Conservation (phyloP, 2,797 vertebrate genomes). For the Diglossa cyanea region DNA sequence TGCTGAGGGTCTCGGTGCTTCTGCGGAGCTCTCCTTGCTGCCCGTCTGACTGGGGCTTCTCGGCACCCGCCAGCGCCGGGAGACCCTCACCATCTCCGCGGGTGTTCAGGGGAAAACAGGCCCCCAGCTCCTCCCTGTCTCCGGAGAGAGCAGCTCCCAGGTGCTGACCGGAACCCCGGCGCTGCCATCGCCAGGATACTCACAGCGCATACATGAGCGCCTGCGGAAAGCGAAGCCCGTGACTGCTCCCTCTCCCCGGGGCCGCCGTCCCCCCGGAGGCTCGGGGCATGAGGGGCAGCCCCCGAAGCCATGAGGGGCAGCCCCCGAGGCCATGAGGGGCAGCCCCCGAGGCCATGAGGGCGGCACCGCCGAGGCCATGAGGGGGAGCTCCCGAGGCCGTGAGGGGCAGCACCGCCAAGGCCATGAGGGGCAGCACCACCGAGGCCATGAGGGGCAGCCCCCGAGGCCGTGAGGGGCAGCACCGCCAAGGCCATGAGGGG, state of each 20-base stretch:
- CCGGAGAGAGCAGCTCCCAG: not conserved
- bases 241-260: too few species aligned
- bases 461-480: not conserved
- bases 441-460: too few species aligned
- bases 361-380: too few species aligned
- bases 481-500: too few species aligned
- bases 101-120: not conserved
- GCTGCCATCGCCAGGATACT: not conserved
- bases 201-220: fast-evolving
- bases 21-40: not conserved
- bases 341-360: too few species aligned
- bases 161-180: not conserved
- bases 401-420: too few species aligned
- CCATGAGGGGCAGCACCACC: not conserved
- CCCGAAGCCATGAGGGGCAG: not conserved
- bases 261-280: too few species aligned
- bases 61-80: not conserved
- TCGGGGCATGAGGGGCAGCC: not conserved
- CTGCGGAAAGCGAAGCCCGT: fast-evolving
- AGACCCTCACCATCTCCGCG: not conserved
- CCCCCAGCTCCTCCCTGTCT: not conserved
- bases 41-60: not conserved
- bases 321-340: too few species aligned
- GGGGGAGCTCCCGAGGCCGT: too few species aligned
- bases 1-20: not conserved